Evolutionary conservation across 2,888 invertebrate species (phyloP).

Genomic region (Calephelis perditalis): DNA sequence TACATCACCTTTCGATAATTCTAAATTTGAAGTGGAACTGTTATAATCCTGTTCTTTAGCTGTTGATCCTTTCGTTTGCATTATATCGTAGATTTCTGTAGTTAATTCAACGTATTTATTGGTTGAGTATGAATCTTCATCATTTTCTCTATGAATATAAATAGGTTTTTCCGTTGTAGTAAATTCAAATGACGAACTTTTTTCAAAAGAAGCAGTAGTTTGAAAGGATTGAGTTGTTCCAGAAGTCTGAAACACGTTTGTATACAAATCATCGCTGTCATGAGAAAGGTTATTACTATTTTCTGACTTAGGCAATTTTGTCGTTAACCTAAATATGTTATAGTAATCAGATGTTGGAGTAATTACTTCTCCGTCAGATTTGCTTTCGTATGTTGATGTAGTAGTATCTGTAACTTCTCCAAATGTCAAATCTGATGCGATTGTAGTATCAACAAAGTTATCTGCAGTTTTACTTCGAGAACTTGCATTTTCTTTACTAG

Average conservation of each 20-base stretch:
- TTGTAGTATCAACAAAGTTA: neutral
- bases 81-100: neutral
- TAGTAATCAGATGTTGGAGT: neutral
- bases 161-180: neutral
- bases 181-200: neutral
- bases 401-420: neutral
- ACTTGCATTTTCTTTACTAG: neutral
- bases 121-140: too few relatives aligned
- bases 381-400: neutral
- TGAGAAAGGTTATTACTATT: neutral
- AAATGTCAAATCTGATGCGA: neutral
- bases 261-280: neutral
- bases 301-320: neutral
- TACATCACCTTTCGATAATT: neutral
- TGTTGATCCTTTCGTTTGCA: too few relatives aligned
- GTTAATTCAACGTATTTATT: neutral
- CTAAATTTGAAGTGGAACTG: slow-evolving; percentile 1
- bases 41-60: neutral
- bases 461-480: neutral
- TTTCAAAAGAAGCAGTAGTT: neutral
- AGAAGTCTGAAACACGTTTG: neutral
- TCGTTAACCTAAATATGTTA: neutral
- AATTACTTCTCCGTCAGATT: neutral
- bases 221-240: neutral
- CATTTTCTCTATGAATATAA: neutral